These are phyloP conservation scores for Andrena marginata DNA, from an alignment of 2,888 invertebrate species.

Conservation along the genomic window DNA sequence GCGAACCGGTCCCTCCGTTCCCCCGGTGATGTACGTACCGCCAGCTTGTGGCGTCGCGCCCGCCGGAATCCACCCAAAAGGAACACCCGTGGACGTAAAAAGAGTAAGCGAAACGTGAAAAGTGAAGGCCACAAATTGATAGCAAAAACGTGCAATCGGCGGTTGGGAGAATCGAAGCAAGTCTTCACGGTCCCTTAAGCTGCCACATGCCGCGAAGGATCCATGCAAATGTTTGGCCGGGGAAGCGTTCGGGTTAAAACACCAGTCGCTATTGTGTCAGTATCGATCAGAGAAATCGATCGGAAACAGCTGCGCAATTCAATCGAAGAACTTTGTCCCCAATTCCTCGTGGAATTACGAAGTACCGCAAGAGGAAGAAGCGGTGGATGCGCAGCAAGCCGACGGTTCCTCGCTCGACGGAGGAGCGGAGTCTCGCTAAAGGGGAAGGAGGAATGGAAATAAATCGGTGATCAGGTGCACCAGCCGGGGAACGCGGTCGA, in stretches of 20 bases:
- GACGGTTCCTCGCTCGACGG: background rate
- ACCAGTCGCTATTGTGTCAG: background rate
- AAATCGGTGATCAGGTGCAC: conserved; percentile 58
- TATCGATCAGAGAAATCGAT: background rate
- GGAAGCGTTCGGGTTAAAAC: conserved; percentile 14
- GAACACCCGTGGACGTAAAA: background rate
- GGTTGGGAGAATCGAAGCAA: background rate
- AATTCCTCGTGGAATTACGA: conserved; percentile 11
- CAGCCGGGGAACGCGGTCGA: conserved; percentile 36
- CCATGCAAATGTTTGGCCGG: background rate
- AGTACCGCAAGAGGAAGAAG: background rate
- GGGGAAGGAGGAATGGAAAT: conserved; percentile 54
- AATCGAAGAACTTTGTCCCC: background rate
- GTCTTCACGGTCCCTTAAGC: background rate
- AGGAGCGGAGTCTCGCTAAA: background rate
- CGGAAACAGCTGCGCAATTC: background rate
- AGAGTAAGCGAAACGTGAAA: conserved; percentile 3
- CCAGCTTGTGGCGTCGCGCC: background rate
- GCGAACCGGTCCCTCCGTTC: conserved; percentile 41
- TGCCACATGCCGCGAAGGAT: background rate
- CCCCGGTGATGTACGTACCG: conserved; percentile 14
- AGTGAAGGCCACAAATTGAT: conserved; percentile 12
- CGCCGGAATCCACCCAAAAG: background rate
- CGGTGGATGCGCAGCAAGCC: background rate
- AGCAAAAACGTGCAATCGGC: conserved; percentile 31